Base-by-base conservation (phyloP, 2,888 invertebrate genomes). In the Metellina segmentata region DNA sequence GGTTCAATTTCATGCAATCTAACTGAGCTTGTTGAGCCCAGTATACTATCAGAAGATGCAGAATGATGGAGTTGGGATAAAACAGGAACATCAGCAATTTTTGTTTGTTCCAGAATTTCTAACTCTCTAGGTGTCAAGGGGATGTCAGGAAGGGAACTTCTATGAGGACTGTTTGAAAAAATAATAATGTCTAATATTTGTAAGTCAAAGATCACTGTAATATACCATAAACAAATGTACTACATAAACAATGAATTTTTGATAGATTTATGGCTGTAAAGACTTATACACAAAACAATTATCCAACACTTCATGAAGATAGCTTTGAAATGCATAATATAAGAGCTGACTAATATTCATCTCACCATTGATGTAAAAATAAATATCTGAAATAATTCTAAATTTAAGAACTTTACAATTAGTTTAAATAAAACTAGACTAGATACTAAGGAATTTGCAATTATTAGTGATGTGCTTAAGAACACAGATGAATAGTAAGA, bases 81-180 rank as follows among this genome's bases (percentile, higher is more conserved):
- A 70, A 74, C 74, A 71, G 88, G 86, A n/a, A 86, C 77, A 52
- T 89, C 90, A 69, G 89, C 51, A 20, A 93, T 93, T 93, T 94
- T 94, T 16, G 95, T 95, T 92, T 95, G 94, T 79, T 94, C 94
- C 20, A 95, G 94, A 91, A 95, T 95, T 93, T 95, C 94, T 89
- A 94, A 94, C 90, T 95, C 95, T 53, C 95, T 91, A 1, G 95
- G 94, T 6, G 95, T 94, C 75, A 95, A 94, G 7, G 95, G 95
- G 75, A 95, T 94, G 90, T 95, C 95, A 71, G 95, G 95, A 11
- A 95, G 93, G 75, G 95, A 94, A 86, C 93, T 94, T 90, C 93
- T 79, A 79, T 92, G 92, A 61, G 93, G 90, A 81, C 91, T 93
- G 52, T 77, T 70, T 74, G 51, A 34, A 83, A 70, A 81, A 11